Evolutionary conservation across 1,140 invertebrate genomes (phyloP).

Genomic region (Aphelinus certus): DNA sequence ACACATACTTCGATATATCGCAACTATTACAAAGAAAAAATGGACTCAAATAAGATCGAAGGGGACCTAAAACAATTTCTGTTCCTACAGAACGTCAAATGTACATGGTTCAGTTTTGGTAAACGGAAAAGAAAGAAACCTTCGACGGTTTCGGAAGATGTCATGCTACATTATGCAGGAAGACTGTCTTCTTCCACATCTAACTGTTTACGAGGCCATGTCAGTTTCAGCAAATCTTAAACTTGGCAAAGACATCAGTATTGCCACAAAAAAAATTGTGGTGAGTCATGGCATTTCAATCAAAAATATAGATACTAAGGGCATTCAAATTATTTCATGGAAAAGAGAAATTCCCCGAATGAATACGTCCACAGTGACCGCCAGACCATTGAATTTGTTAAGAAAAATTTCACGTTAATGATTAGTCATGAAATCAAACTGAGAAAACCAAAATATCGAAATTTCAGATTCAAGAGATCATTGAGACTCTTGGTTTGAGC

Average conservation of each 20-base stretch:
- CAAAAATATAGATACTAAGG: background rate
- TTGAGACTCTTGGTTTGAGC: slow-evolving; percentile 78
- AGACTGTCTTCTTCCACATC: slow-evolving; percentile 86
- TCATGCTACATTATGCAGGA: slow-evolving; percentile 98
- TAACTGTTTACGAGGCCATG: slow-evolving; percentile 91
- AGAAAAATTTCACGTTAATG: background rate
- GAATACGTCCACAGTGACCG: too few species aligned
- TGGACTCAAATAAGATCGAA: background rate
- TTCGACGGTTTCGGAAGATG: slow-evolving; percentile 88
- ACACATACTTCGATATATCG: too few species aligned
- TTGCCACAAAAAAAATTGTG: slow-evolving; percentile 79
- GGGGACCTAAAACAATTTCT: slow-evolving; percentile 1
- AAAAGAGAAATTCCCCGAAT: too few species aligned
- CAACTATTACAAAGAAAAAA: background rate
- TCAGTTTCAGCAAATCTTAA: slow-evolving; percentile 91
- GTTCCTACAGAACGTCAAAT: slow-evolving; percentile 74
- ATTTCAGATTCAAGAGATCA: slow-evolving; percentile 78
- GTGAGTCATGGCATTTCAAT: slow-evolving; percentile 43
- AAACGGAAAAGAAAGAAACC: slow-evolving; percentile 86
- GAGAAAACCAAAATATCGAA: background rate
- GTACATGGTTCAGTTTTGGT: slow-evolving; percentile 81
- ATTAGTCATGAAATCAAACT: slow-evolving; percentile 1
- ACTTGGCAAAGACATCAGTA: slow-evolving; percentile 82
- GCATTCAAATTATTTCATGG: too few species aligned
- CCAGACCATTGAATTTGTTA: too few species aligned